Percentiles rank a stretch among this genome's conserved stretches.
These are phyloP conservation scores for Cheilosia soror DNA, from an alignment of 2,888 invertebrate species.

Conservation along the genomic window DNA sequence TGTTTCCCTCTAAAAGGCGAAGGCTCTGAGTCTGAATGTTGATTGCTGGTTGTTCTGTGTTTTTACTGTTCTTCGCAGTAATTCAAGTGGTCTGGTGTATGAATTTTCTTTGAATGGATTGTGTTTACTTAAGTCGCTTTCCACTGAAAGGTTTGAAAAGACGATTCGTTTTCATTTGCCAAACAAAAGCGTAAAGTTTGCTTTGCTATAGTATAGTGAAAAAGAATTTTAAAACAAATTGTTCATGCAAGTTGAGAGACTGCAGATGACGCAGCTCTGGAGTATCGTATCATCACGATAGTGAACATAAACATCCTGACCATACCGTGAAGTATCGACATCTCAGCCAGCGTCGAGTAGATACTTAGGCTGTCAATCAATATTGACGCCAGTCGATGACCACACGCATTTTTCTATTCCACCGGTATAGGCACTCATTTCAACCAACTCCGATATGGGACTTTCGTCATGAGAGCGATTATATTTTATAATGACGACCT, in stretches of 20 bases:
- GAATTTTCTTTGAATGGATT: slow-evolving; percentile 64
- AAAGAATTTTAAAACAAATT: neutral
- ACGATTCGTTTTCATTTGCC: slow-evolving; percentile 36
- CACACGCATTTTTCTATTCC: neutral
- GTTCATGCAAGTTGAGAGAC: neutral
- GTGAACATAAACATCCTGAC: neutral
- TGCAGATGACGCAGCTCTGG: no score
- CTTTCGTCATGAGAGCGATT: no score
- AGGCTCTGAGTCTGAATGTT: slow-evolving; percentile 5
- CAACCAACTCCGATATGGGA: no score
- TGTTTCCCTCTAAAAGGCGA: slow-evolving; percentile 16
- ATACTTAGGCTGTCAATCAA: slow-evolving; percentile 2
- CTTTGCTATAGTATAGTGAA: neutral
- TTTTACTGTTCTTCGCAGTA: slow-evolving; percentile 38
- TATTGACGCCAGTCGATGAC: neutral
- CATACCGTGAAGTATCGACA: neutral
- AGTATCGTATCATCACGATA: no score
- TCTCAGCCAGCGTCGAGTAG: neutral
- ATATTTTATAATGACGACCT: no score
- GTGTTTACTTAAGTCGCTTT: slow-evolving; percentile 35
- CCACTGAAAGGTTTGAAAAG: neutral
- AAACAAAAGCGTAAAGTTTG: slow-evolving; percentile 9
- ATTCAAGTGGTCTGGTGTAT: slow-evolving; percentile 68
- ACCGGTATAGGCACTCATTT: neutral
- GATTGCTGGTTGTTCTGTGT: slow-evolving; percentile 35